Evolutionary conservation across 2,797 vertebrate species (phyloP).

Genomic region (Sebastes hubbsi): DNA sequence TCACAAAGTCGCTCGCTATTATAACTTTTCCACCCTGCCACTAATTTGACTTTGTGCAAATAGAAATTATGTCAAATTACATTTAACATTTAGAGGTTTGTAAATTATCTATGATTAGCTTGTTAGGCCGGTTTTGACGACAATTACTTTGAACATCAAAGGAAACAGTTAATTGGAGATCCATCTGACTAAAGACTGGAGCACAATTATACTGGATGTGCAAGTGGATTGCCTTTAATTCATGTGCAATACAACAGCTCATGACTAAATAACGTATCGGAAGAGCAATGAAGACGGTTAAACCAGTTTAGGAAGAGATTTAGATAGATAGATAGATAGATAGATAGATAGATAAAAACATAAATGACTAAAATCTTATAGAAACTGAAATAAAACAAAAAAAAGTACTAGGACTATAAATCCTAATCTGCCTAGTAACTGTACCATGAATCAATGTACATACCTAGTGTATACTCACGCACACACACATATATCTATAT

Average conservation of each 20-base stretch:
- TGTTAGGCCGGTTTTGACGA: conserved; percentile 17
- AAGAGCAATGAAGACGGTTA: background rate
- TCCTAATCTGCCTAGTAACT: no score
- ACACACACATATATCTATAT: no score
- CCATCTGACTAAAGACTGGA: background rate
- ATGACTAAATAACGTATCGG: background rate
- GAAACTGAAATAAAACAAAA: no score
- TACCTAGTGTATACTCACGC: no score
- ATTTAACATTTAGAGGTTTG: conserved; percentile 28
- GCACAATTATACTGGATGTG: conserved; percentile 9
- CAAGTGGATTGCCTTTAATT: conserved; percentile 5
- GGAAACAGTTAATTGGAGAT: conserved; percentile 20
- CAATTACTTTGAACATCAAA: conserved; percentile 38
- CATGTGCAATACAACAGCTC: background rate
- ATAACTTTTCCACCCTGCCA: background rate
- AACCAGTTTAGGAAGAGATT: background rate
- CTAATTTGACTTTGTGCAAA: conserved; percentile 6
- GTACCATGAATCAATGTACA: no score
- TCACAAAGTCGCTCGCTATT: background rate
- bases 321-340: background rate
- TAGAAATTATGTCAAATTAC: conserved; percentile 17
- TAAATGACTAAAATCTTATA: no score
- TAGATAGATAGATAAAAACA: background rate
- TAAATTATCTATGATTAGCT: conserved; percentile 46
- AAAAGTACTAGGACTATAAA: no score